Evolutionary conservation across 2,797 vertebrate genomes (phyloP), one percentile per base, ranked within the genome.

Genomic region (Lepilemur septentrionalis): DNA sequence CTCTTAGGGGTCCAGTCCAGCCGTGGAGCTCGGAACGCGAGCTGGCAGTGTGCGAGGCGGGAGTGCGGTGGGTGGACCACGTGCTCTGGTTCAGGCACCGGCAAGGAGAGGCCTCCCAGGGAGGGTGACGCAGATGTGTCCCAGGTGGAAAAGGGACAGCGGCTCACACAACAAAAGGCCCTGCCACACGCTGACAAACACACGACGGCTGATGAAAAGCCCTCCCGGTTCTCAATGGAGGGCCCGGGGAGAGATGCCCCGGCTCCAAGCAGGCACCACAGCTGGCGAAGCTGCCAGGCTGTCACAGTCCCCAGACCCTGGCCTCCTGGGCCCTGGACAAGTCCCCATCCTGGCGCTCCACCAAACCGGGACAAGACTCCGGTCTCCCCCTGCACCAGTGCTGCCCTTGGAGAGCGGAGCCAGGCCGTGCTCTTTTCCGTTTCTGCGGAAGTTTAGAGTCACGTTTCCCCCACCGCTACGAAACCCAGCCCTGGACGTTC

Each of bases 231-330:
- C 59, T 8, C 3, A 4, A 0, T 0, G 12, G 17, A 10, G 35
- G 46, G 59, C 23, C 4, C 7, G 12, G 46, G 20, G 32, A 17
- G 30, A 38, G n/a, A 52, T 0, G 28, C n/a, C 38, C 32, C 2
- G 0, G 18, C 69, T 1, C 2, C 15, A 4, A 50, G 61, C 7
- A 8, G 70, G 12, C 0, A 0, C 8, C 23, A 1, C 0, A 0
- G 81, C 4, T 2, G 7, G 63, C 22, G 8, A 67, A 43, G 30
- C 43, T 13, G 4, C 18, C 2, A 14, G 32, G 38, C 28, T 1
- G 2, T 25, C 0, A 23, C 9, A 12, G 2, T 3, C 23, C 25
- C 4, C 1, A 0, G 15, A 0, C 43, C n/a, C 15, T 9, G 7
- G 32, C 13, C 57, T 13, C 8, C 18, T 0, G 2, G 17, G 63